Evolutionary conservation across 2,797 vertebrate genomes (phyloP), one percentile per base, ranked within the genome.

Genomic region (Pipistrellus pygmaeus): DNA sequence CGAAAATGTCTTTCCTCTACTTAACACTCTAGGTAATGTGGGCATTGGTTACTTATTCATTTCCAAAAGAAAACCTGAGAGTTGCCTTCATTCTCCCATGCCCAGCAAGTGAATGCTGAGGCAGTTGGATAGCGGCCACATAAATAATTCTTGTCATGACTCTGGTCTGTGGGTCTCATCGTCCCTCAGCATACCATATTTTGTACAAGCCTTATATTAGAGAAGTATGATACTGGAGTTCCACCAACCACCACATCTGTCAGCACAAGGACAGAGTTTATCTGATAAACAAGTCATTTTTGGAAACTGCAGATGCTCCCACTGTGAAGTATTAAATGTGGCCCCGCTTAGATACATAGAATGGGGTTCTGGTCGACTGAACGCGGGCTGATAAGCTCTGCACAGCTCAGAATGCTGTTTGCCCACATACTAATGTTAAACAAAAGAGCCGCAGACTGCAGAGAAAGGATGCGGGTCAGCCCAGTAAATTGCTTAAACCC

Each of bases 391-490:
- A 98, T 98, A 98, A 98, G 98, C 98, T 98, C 98, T 98, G 97
- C 97, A 98, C 98, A 98, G 98, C 98, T 98, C 98, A 97, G 98
- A 98, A 98, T 98, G 98, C 98, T 98, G 98, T 98, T 98, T 98
- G 98, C 98, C 98, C 98, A 98, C 98, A 98, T 98, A 98, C 98
- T 98, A 98, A 98, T 98, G 98, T 98, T 98, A 98, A 98, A 98
- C 98, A 98, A 98, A 98, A 98, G 98, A 98, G 98, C 98, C 97
- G 96, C 98, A 98, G 98, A 98, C 98, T 98, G 98, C 98, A 98
- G 97, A 98, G 97, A 98, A 98, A 98, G 98, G 98, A 98, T 98
- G 97, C 96, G 12, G 98, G 98, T 98, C 98, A 98, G 98, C 97
- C 98, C 98, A 98, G 98, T 98, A 98, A 98, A 98, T 98, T 98